These are phyloP conservation scores for Oophaga pumilio DNA, from an alignment of 2,113 vertebrate genomes.

Conservation along the genomic window DNA sequence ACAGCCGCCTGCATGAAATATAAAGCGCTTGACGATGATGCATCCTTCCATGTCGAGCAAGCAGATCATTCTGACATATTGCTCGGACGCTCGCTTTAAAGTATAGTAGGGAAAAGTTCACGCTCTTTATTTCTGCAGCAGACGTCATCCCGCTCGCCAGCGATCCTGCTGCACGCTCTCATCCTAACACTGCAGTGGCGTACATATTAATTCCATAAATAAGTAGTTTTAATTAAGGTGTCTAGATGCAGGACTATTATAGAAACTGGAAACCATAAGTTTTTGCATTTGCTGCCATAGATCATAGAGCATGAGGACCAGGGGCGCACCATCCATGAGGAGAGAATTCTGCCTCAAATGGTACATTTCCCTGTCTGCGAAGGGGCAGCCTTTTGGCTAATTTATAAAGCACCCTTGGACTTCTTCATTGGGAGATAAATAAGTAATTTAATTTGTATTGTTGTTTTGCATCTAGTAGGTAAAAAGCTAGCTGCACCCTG, in stretches of 20 bases:
- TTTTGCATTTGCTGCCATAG: not conserved
- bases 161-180: not conserved
- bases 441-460: too few relatives aligned
- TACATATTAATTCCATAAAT: constrained; percentile 48
- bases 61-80: constrained; percentile 16
- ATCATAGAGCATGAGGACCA: not conserved
- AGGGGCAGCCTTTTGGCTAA: not conserved
- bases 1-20: constrained; percentile 44
- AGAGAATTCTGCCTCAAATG: not conserved
- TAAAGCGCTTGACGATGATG: constrained; percentile 42
- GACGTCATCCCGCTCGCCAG: not conserved
- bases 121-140: not conserved
- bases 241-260: not conserved
- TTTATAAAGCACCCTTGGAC: not conserved
- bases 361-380: not conserved
- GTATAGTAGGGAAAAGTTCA: constrained; percentile 15
- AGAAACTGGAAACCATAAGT: not conserved
- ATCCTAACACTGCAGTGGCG: not conserved
- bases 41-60: constrained; percentile 4
- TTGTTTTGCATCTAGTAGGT: too few relatives aligned
- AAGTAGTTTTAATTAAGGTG: constrained; percentile 40
- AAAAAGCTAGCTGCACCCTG: too few relatives aligned
- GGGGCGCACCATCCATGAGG: not conserved
- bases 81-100: not conserved
- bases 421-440: too few relatives aligned